Evolutionary conservation across 2,888 invertebrate genomes (phyloP).

Genomic region (Furcula furcula): DNA sequence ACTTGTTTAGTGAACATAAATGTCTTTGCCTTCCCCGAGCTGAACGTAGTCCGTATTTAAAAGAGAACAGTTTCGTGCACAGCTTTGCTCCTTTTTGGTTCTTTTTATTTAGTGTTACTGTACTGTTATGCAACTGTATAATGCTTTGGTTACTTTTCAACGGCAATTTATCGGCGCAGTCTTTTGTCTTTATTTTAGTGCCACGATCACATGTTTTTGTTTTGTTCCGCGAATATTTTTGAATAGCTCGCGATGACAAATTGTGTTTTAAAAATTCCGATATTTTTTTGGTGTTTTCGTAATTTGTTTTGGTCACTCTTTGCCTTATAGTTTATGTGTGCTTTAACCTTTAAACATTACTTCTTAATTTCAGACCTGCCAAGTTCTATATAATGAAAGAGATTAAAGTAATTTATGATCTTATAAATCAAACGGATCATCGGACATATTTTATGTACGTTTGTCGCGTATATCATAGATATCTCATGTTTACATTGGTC

Average conservation of each 20-base stretch:
- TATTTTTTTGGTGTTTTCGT: not conserved
- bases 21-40: constrained; percentile 81
- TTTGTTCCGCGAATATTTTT: constrained; percentile 29
- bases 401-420: constrained; percentile 1
- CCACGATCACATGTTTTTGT: constrained; percentile 62
- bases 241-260: constrained; percentile 27
- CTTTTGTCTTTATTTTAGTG: constrained; percentile 76
- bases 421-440: constrained; percentile 24
- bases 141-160: constrained; percentile 79
- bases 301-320: not conserved
- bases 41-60: constrained; percentile 80
- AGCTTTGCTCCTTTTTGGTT: constrained; percentile 73
- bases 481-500: constrained; percentile 49
- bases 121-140: constrained; percentile 80
- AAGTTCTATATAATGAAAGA: not conserved
- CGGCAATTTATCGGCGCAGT: constrained; percentile 68
- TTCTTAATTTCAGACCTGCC: not conserved
- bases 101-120: constrained; percentile 77
- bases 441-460: constrained; percentile 30
- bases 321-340: not conserved
- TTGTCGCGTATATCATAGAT: constrained; percentile 33
- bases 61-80: constrained; percentile 78
- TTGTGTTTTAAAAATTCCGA: constrained; percentile 24
- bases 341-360: not conserved
- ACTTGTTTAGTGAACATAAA: constrained; percentile 84